Evolutionary conservation across 1,140 invertebrate species (phyloP).

Genomic region (Orius laevigatus): DNA sequence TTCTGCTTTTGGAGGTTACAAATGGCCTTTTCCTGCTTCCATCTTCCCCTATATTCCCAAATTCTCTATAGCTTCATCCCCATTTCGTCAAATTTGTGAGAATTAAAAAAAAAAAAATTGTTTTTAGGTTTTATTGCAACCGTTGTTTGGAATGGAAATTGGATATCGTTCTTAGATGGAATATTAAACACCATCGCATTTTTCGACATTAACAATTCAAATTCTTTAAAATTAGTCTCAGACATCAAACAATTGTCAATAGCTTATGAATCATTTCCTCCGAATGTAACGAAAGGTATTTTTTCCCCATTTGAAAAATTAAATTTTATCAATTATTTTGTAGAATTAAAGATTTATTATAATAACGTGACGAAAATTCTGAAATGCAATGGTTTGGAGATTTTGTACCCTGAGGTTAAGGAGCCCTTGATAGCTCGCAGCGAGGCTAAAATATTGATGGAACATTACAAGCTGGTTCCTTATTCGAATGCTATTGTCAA

Average conservation of each 20-base stretch:
- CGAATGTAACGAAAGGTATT: slow-evolving; percentile 1
- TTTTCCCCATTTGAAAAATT: background rate
- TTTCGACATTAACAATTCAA: background rate
- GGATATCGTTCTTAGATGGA: slow-evolving; percentile 7
- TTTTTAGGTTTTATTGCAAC: no score
- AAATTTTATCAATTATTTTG: background rate
- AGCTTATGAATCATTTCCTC: background rate
- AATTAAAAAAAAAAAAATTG: no score
- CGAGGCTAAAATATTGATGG: no score
- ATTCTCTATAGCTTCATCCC: no score
- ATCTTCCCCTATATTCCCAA: no score
- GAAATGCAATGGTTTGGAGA: background rate
- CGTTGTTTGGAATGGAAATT: slow-evolving; percentile 12
- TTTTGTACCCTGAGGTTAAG: background rate
- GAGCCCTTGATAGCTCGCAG: background rate
- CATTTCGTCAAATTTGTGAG: no score
- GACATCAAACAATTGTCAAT: background rate
- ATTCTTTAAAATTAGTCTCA: background rate
- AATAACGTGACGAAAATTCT: slow-evolving; percentile 8
- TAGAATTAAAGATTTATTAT: slow-evolving; percentile 9
- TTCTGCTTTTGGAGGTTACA: no score
- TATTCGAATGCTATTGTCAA: no score
- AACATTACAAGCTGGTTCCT: no score
- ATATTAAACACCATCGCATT: slow-evolving; percentile 8
- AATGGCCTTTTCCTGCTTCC: no score